Percentiles rank a stretch among this genome's conserved stretches.
phyloP scores from a whole-genome alignment of 2,113 vertebrate species.

The Vanacampus margaritifer region DNA sequence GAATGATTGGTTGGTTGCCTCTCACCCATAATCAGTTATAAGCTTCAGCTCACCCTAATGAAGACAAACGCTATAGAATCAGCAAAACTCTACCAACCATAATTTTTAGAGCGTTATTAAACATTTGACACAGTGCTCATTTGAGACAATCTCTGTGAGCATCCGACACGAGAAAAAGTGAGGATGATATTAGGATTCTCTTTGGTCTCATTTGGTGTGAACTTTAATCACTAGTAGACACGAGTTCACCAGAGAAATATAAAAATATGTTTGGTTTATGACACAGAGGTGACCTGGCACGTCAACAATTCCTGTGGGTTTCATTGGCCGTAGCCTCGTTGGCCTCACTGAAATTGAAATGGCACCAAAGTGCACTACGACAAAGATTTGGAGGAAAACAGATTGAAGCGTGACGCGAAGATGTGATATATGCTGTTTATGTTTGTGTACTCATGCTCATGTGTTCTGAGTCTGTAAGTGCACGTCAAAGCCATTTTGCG shows the following conservation, averaged over 20 bases:
- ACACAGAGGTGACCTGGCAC: neutral
- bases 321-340: neutral
- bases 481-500: conserved; percentile 16
- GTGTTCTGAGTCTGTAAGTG: neutral
- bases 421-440: neutral
- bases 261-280: neutral
- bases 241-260: neutral
- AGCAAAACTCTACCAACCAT: neutral
- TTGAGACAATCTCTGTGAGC: neutral
- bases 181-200: neutral
- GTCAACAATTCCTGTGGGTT: conserved; percentile 1
- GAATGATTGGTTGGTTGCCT: too few relatives aligned
- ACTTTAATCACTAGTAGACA: neutral
- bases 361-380: conserved; percentile 2
- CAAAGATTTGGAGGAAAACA: conserved; percentile 2
- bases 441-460: neutral
- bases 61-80: neutral
- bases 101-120: neutral
- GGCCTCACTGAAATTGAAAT: conserved; percentile 4
- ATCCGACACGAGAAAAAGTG: neutral
- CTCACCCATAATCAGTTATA: too few relatives aligned
- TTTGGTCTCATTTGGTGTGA: conserved; percentile 4
- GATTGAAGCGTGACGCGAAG: neutral
- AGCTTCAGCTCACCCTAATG: too few relatives aligned
- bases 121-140: neutral